Base-by-base conservation (phyloP, 1,140 invertebrate genomes). In the Matsumurasca onukii region DNA sequence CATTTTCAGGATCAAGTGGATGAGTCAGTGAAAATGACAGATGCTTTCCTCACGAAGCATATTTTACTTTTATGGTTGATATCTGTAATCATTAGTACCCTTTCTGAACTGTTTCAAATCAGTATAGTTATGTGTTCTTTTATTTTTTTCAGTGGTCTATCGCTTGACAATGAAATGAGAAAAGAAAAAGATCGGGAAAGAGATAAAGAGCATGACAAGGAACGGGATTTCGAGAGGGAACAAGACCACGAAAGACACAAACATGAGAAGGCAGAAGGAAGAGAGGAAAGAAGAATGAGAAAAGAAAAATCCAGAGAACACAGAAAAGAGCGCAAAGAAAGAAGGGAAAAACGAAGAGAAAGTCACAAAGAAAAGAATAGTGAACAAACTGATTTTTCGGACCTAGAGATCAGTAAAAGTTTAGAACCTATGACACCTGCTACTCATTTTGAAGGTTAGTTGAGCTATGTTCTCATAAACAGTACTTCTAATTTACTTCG, bases 161-260 rank as follows among this genome's bases (percentile, higher is more conserved):
- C n/a, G n/a, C n/a, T n/a, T n/a, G n/a, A n/a, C n/a, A n/a, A n/a
- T n/a, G n/a, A n/a, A n/a, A n/a, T n/a, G n/a, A n/a, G n/a, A n/a
- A n/a, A n/a, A n/a, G n/a, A n/a, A n/a, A n/a, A n/a, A n/a, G n/a
- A n/a, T n/a, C 34, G 59, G 80, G 24, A 76, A 78, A 13, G 77
- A 80, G 77, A 80, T 70, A 75, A 77, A 68, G 78, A 77, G 1
- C 76, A 72, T 72, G 71, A 78, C 3, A 75, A 76, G 0, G 81
- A 82, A 63, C 64, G 73, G 2, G 79, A 81, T 1, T 80, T 80
- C 15, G 80, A 82, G 31, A 81, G 78, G 29, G 80, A 81, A 68
- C 78, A 77, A 59, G 80, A 82, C 2, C 79, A 79, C 70, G 80
- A 81, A 69, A 74, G 75, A 15, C 72, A 78, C 45, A 75, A 80